These are phyloP conservation scores for Halocynthia aurantium DNA, from an alignment of 23 tunicate species.

Conservation along the genomic window DNA sequence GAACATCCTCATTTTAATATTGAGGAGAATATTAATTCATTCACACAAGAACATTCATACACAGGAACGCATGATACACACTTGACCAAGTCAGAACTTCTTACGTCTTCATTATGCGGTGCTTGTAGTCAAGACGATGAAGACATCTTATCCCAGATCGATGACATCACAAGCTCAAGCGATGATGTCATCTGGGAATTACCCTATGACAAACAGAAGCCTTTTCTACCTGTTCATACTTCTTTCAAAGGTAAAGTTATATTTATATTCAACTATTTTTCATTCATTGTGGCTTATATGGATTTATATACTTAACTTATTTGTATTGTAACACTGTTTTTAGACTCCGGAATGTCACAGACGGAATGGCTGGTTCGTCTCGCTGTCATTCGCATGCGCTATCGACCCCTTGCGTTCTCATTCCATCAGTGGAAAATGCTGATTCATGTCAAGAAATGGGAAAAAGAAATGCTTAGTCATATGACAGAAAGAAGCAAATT, in stretches of 20 bases:
- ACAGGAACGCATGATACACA: too few species aligned
- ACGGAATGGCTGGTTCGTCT: constrained; percentile 12
- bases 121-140: not conserved
- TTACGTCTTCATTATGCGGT: too few species aligned
- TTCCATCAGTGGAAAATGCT: constrained; percentile 9
- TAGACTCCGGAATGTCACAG: not conserved
- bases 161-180: not conserved
- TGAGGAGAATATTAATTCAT: too few species aligned
- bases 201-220: not conserved
- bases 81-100: too few species aligned
- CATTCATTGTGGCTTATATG: not conserved
- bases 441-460: constrained; percentile 10
- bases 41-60: too few species aligned
- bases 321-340: not conserved
- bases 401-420: constrained; percentile 2
- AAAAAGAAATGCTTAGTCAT: constrained; percentile 7
- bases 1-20: too few species aligned
- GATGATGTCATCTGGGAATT: not conserved
- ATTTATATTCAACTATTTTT: not conserved
- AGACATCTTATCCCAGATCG: not conserved
- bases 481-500: not conserved
- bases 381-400: constrained; percentile 11
- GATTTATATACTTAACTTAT: not conserved
- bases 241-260: not conserved
- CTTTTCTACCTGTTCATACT: not conserved